Conservation (phyloP, 2,888 invertebrate genomes). For the Tenthredo mesomela region DNA sequence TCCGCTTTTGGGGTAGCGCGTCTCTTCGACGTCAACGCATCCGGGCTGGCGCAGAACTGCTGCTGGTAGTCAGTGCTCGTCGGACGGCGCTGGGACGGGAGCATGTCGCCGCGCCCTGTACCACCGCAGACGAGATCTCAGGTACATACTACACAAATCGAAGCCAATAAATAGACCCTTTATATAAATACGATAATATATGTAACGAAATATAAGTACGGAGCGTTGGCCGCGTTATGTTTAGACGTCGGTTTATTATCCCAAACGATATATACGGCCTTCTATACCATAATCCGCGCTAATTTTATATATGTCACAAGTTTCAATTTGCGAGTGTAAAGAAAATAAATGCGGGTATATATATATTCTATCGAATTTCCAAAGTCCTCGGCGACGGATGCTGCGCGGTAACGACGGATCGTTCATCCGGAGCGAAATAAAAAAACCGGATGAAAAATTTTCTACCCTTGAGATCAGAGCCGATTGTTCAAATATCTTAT, state of each 20-base stretch:
- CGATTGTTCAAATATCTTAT: neutral
- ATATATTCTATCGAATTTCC: constrained; percentile 37
- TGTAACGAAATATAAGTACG: neutral
- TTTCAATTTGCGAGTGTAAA: constrained; percentile 15
- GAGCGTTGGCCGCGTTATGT: neutral
- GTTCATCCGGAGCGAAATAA: neutral
- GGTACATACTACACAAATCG: constrained; percentile 63
- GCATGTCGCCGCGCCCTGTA: constrained; percentile 76
- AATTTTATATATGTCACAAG: neutral
- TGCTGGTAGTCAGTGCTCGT: constrained; percentile 73
- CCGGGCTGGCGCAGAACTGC: constrained; percentile 72
- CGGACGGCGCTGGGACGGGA: constrained; percentile 76
- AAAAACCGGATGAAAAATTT: neutral
- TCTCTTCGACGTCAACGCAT: constrained; percentile 71
- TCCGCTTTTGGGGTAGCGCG: constrained; percentile 21
- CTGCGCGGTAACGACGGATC: constrained; percentile 33
- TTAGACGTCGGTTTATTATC: neutral
- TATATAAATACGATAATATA: neutral
- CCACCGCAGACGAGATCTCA: constrained; percentile 72
- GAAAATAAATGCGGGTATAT: neutral
- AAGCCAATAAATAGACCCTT: neutral
- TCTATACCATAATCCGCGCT: neutral
- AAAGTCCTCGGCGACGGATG: constrained; percentile 32
- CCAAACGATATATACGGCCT: neutral
- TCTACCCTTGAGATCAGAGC: neutral